Evolutionary conservation across 2,888 invertebrate species (phyloP).

Genomic region (Strigamia maritima): DNA sequence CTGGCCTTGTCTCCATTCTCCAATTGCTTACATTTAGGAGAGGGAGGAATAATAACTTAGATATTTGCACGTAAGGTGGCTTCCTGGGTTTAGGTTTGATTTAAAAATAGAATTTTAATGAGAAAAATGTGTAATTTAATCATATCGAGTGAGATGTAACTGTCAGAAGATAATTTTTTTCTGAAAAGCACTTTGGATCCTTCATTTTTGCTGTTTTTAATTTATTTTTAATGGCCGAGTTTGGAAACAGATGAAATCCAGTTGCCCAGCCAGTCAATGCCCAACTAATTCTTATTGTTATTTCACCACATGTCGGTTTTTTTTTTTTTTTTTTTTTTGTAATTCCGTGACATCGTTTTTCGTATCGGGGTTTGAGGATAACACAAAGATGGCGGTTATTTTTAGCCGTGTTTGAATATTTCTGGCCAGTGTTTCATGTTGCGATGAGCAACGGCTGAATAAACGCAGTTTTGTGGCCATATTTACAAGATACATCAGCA

Average conservation of each 20-base stretch:
- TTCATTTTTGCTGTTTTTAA: neutral
- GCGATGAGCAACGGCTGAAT: neutral
- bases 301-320: neutral
- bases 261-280: neutral
- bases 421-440: neutral
- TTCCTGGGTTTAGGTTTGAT: neutral
- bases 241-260: neutral
- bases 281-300: neutral
- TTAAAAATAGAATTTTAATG: neutral
- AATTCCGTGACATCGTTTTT: neutral
- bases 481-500: neutral
- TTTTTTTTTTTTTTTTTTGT: too few relatives aligned
- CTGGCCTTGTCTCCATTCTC: neutral
- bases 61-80: neutral
- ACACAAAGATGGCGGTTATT: neutral
- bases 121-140: neutral
- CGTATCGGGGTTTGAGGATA: neutral
- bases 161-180: too few relatives aligned
- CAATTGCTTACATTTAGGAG: neutral
- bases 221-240: neutral
- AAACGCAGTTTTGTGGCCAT: neutral
- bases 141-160: too few relatives aligned
- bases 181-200: neutral
- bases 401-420: neutral
- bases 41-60: neutral